Evolutionary conservation across 92 coral and sea anemone genomes (phyloP).

Genomic region (Zoanthus gigantus): DNA sequence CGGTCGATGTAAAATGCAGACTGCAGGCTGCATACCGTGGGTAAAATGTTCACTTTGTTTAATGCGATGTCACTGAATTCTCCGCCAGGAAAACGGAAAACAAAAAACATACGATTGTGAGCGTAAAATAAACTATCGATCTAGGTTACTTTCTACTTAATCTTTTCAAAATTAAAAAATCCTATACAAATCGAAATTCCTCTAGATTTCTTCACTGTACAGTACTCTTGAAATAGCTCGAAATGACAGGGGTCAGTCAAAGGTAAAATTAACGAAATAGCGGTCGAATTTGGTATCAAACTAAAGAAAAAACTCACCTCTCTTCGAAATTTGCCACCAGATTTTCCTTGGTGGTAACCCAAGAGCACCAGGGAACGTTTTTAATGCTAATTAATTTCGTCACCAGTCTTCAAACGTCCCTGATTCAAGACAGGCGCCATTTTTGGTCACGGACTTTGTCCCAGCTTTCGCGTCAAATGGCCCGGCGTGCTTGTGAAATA

Average conservation of each 20-base stretch:
- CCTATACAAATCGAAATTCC: constrained; percentile 33
- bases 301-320: no score
- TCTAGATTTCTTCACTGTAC: constrained; percentile 38
- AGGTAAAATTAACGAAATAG: neutral
- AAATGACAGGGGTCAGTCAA: neutral
- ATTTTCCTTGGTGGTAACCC: constrained; percentile 37
- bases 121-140: constrained; percentile 19
- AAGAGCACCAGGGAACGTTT: constrained; percentile 46
- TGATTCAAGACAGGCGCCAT: constrained; percentile 22
- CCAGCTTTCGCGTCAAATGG: constrained; percentile 46
- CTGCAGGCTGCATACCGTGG: no score
- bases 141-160: constrained; percentile 45
- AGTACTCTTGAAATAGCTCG: constrained; percentile 37
- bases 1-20: neutral
- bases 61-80: neutral
- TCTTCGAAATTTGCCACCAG: constrained; percentile 17
- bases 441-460: constrained; percentile 39
- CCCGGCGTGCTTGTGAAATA: constrained; percentile 25
- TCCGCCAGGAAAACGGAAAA: neutral
- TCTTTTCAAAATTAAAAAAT: constrained; percentile 39
- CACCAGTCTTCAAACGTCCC: constrained; percentile 30
- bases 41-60: neutral
- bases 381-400: constrained; percentile 26
- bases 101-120: neutral
- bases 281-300: no score